phyloP scores from a whole-genome alignment of 2,113 vertebrate species.

The Glaucomys volans region DNA sequence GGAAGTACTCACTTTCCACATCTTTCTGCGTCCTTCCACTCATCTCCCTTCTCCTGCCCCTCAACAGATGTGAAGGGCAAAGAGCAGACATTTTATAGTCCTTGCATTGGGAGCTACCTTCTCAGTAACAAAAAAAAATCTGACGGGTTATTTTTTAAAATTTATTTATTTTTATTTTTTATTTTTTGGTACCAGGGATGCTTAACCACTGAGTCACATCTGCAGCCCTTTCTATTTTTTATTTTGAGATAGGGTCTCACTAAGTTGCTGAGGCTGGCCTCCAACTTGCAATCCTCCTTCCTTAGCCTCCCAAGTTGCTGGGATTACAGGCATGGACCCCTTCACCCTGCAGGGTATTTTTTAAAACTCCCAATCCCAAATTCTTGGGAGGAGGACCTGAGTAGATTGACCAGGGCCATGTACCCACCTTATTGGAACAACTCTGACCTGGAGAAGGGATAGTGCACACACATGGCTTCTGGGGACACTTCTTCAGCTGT shows the following conservation, averaged over 20 bases:
- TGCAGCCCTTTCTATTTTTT: too few species aligned
- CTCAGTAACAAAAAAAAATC: not conserved
- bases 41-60: not conserved
- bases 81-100: not conserved
- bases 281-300: too few species aligned
- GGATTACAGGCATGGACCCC: too few species aligned
- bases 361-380: not conserved
- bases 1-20: not conserved
- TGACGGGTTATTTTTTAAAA: not conserved
- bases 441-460: not conserved
- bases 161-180: too few species aligned
- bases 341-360: too few species aligned
- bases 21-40: not conserved
- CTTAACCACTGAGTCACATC: too few species aligned
- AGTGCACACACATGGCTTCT: not conserved
- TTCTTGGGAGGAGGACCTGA: not conserved
- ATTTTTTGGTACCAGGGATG: too few species aligned
- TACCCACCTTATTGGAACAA: not conserved
- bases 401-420: not conserved
- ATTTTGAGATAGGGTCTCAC: too few species aligned
- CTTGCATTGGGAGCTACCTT: not conserved
- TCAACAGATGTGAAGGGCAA: not conserved
- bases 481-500: too few species aligned
- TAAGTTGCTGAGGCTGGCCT: too few species aligned
- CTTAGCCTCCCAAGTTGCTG: too few species aligned